Evolutionary conservation across 1,140 invertebrate species (phyloP), one percentile per base, ranked within the genome.

Genomic region (Drosophila repletoides): DNA sequence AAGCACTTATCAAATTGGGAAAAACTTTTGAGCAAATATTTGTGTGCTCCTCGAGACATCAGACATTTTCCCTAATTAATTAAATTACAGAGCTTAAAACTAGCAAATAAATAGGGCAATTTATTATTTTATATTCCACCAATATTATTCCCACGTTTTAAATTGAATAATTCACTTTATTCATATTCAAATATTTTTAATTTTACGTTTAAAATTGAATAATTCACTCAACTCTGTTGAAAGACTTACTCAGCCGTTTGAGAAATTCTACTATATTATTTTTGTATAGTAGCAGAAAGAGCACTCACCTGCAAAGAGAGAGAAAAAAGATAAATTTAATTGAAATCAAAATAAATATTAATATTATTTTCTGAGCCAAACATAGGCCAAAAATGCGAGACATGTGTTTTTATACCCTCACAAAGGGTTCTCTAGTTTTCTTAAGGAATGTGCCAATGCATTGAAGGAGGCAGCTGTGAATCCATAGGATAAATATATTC

Each of bases 271-370:
- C 26, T 24, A 34, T 24, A 34, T 24, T 36, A 17, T 1, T 26
- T 14, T 33, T 26, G 6, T 24, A 12, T 7, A 21, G 5, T 38
- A 7, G 34, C 10, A n/a, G 19, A 2, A 2, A 12, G 10, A 12
- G 2, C 22, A 81, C 79, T 83, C 79, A 83, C 79, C 79, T 83
- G 79, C 43, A 83, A 83, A 53, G 34, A 84, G 51, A 43, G 28
- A 15, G 17, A 65, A 9, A 15, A 63, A 55, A 59, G 9, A 45
- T 15, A 58, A 45, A 38, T n/a, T n/a, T n/a, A 43, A 43, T 36
- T 34, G 15, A 28, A 43, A 66, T 81, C 65, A 61, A 40, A 21
- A 72, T 29, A 40, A 17, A 61, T 61, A 67, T 61, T 63, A 46
- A 63, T 63, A 33, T 14, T 63, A 60, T 55, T 53, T 49, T 17